These are phyloP conservation scores for Triplophysa tibetana DNA, from an alignment of 2,113 vertebrate genomes.

Conservation along the genomic window DNA sequence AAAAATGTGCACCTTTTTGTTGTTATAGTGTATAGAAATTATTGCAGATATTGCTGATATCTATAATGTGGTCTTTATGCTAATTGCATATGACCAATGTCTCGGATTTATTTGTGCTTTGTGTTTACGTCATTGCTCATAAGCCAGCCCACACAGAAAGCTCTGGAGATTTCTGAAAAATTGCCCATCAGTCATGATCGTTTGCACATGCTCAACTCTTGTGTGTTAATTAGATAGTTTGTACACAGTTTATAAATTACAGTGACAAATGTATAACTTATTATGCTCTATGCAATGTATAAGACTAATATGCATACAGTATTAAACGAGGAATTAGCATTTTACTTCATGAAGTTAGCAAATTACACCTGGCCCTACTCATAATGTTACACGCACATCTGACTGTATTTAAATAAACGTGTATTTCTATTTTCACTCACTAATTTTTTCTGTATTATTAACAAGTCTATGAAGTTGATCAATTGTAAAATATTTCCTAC, in stretches of 20 bases:
- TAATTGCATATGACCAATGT: conserved; percentile 11
- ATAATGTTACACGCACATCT: not conserved
- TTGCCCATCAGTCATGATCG: too few species aligned
- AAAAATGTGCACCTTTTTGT: not conserved
- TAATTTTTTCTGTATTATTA: conserved; percentile 5
- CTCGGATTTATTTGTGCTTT: not conserved
- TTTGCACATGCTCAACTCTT: too few species aligned
- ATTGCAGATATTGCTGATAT: not conserved
- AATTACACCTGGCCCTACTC: not conserved
- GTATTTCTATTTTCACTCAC: not conserved
- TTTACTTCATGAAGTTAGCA: too few species aligned
- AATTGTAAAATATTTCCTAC: too few species aligned
- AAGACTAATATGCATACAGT: too few species aligned
- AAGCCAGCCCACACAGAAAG: too few species aligned
- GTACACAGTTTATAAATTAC: too few species aligned
- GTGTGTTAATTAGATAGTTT: too few species aligned
- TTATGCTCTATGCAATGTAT: too few species aligned
- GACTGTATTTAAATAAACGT: not conserved
- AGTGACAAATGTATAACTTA: too few species aligned
- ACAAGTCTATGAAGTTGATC: not conserved
- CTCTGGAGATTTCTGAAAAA: not conserved
- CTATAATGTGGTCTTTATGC: not conserved
- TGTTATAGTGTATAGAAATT: not conserved
- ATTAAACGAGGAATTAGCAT: too few species aligned
- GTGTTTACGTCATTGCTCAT: conserved; percentile 2